phyloP scores from a whole-genome alignment of 2,888 invertebrate genomes.

The Yponomeuta evonymella region DNA sequence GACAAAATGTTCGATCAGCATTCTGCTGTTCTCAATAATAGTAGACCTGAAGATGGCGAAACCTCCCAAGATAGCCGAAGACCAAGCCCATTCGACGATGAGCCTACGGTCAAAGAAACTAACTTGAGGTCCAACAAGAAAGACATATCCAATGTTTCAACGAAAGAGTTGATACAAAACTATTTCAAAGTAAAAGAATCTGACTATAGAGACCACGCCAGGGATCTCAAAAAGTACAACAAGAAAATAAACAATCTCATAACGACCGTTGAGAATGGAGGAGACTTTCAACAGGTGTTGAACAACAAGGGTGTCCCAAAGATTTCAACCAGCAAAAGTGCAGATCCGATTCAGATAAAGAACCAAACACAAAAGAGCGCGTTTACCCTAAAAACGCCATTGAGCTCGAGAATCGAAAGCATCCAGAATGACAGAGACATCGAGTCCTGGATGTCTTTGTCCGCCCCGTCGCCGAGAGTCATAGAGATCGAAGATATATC shows the following conservation, averaged over 20 bases:
- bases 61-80: constrained; percentile 31
- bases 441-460: constrained; percentile 70
- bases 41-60: constrained; percentile 33
- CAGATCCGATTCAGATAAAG: constrained; percentile 32
- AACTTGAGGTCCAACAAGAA: constrained; percentile 38
- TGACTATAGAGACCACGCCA: constrained; percentile 44
- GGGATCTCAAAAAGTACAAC: constrained; percentile 44
- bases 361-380: constrained; percentile 47
- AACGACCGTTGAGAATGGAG: constrained; percentile 29
- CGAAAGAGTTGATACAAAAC: constrained; percentile 65
- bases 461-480: constrained; percentile 54
- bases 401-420: constrained; percentile 60
- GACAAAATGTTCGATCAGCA: constrained; percentile 63
- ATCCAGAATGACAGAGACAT: constrained; percentile 66
- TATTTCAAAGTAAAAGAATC: constrained; percentile 62
- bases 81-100: constrained; percentile 19
- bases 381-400: constrained; percentile 41
- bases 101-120: constrained; percentile 29
- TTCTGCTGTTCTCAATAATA: constrained; percentile 33
- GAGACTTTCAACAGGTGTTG: constrained; percentile 46
- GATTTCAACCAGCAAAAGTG: constrained; percentile 31
- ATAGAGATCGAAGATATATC: constrained; percentile 29
- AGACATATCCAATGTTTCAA: constrained; percentile 60
- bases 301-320: constrained; percentile 45
- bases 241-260: constrained; percentile 41